Percentiles rank a stretch among this genome's conserved stretches.
Conservation (phyloP, 2,113 vertebrate genomes). For the Xiphophorus maculatus region DNA sequence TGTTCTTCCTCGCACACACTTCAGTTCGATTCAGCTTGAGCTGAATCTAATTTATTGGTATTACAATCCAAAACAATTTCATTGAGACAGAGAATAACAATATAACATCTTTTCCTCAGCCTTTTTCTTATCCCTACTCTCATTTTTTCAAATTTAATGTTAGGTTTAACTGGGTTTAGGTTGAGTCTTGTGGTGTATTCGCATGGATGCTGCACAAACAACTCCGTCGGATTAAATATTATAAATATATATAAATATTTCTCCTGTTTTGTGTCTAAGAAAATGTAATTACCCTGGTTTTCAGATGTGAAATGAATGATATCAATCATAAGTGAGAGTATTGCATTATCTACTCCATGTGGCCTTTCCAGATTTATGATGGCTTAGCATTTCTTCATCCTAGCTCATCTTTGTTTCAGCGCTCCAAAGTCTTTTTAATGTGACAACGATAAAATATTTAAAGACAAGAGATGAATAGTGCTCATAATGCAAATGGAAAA, state of each 20-base stretch:
- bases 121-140: neutral
- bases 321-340: neutral
- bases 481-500: neutral
- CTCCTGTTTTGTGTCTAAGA: slow-evolving; percentile 10
- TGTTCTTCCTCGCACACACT: neutral
- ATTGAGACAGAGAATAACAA: slow-evolving; percentile 2
- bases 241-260: neutral
- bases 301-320: slow-evolving; percentile 15
- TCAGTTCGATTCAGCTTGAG: slow-evolving; percentile 20
- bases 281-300: slow-evolving; percentile 14
- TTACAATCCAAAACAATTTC: slow-evolving; percentile 25
- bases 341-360: neutral
- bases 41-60: slow-evolving; percentile 36
- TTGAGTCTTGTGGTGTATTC: slow-evolving; percentile 14
- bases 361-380: neutral
- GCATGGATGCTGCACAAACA: slow-evolving; percentile 19
- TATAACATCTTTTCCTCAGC: slow-evolving; percentile 5
- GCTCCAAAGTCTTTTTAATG: neutral
- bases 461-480: neutral
- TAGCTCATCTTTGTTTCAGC: neutral
- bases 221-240: neutral
- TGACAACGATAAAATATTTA: neutral
- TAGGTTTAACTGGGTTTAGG: slow-evolving; percentile 35
- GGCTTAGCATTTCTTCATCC: neutral
- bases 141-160: slow-evolving; percentile 35